phyloP scores from a whole-genome alignment of 2,113 vertebrate genomes.

The Phylloscopus whistleri region DNA sequence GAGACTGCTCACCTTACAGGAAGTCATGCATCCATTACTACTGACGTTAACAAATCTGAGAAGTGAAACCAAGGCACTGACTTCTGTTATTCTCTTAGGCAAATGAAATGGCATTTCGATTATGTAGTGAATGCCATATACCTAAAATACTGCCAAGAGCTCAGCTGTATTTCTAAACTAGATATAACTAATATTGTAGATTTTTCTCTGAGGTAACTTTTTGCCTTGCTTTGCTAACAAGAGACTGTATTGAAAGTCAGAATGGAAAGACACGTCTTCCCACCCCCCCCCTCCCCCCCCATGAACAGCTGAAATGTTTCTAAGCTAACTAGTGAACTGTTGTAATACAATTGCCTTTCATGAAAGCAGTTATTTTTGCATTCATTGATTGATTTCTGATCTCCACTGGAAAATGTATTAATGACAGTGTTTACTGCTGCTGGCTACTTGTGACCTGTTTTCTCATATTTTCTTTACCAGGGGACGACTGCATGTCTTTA shows the following conservation, averaged over 20 bases:
- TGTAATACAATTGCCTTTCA: slow-evolving; percentile 18
- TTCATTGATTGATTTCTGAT: not conserved
- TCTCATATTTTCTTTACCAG: not conserved
- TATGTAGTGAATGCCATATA: not conserved
- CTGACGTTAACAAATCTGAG: not conserved
- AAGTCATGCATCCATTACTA: not conserved
- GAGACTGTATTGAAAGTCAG: not conserved
- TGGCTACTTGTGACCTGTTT: slow-evolving; percentile 41
- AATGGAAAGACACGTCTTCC: not conserved
- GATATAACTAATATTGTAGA: not conserved
- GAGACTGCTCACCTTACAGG: not conserved
- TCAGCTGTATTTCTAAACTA: not conserved
- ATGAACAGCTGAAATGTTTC: not conserved
- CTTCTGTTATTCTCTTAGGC: not conserved
- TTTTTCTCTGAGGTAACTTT: not conserved
- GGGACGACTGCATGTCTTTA: not conserved
- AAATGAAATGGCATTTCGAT: not conserved
- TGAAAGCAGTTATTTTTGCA: not conserved
- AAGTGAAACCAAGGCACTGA: not conserved
- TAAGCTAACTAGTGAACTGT: not conserved
- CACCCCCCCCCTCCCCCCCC: too few species aligned
- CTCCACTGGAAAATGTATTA: not conserved
- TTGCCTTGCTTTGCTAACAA: not conserved
- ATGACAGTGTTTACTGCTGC: not conserved
- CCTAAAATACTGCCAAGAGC: not conserved